Evolutionary conservation across 2,888 invertebrate species (phyloP).

Genomic region (Allolobophora icterica): DNA sequence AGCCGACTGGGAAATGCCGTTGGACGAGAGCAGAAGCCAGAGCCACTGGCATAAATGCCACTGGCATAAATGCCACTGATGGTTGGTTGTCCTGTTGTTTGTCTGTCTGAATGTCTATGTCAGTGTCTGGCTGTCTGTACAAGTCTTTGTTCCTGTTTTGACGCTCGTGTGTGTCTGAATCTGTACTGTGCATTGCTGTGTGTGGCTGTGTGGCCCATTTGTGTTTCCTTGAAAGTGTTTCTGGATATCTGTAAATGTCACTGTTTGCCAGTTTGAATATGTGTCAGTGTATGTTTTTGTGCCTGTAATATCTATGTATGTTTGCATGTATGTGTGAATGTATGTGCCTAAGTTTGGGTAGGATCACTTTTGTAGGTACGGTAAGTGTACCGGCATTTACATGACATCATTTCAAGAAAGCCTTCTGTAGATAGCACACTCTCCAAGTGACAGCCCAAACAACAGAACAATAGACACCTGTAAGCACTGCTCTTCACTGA

Average conservation of each 20-base stretch:
- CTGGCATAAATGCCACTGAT: not conserved
- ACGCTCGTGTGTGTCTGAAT: not conserved
- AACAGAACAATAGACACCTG: not conserved
- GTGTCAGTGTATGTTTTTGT: not conserved
- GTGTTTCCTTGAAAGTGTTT: not conserved
- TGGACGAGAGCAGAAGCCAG: too few relatives aligned
- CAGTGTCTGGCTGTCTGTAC: not conserved
- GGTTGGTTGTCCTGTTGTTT: not conserved
- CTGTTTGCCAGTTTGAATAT: not conserved
- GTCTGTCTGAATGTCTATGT: not conserved
- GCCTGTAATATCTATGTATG: not conserved
- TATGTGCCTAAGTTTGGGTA: too few relatives aligned
- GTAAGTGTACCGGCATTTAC: too few relatives aligned
- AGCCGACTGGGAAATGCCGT: not conserved
- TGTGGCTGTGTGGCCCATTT: not conserved
- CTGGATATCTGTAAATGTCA: not conserved
- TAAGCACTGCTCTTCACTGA: not conserved
- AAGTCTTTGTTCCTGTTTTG: not conserved
- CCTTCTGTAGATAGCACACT: too few relatives aligned
- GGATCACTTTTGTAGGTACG: too few relatives aligned
- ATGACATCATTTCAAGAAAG: too few relatives aligned
- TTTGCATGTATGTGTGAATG: not conserved
- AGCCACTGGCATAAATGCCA: not conserved
- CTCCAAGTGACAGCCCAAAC: not conserved
- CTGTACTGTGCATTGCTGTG: not conserved